These are phyloP conservation scores for Ispidina lecontei DNA, from an alignment of 2,797 vertebrate genomes.

Conservation along the genomic window DNA sequence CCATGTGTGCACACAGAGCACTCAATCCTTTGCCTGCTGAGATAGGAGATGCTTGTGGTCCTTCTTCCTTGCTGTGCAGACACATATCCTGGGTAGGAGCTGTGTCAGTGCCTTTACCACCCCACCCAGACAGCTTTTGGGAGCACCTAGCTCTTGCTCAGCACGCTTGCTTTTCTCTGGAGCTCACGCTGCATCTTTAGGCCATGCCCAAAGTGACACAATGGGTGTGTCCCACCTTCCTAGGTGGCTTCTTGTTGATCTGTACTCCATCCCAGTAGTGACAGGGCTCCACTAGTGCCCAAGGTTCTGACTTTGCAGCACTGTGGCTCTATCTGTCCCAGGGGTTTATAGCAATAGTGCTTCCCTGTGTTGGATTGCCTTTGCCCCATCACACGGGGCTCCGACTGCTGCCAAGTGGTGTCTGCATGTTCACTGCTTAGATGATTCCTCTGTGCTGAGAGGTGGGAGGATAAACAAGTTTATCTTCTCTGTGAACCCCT, in stretches of 20 bases:
- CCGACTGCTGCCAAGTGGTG: not conserved
- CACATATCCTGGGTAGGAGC: not conserved
- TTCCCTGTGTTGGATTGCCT: conserved; percentile 9
- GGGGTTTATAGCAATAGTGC: not conserved
- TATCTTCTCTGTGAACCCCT: not conserved
- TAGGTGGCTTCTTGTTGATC: not conserved
- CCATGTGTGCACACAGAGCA: not conserved
- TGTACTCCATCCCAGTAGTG: not conserved
- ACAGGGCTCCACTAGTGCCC: not conserved
- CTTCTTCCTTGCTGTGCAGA: not conserved
- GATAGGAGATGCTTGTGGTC: accelerated
- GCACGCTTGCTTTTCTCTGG: not conserved
- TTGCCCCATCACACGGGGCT: not conserved
- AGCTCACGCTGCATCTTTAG: not conserved
- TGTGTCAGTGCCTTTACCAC: not conserved
- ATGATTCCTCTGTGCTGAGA: not conserved
- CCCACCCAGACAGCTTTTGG: not conserved
- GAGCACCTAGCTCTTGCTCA: not conserved
- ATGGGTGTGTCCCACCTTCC: not conserved
- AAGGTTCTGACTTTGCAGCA: conserved; percentile 32
- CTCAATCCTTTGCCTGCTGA: not conserved
- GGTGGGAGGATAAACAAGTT: not conserved
- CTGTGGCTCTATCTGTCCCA: conserved; percentile 5
- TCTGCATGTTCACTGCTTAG: not conserved
- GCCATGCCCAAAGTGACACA: accelerated